Evolutionary conservation across 2,888 invertebrate species (phyloP).

Genomic region (Cephalotes varians): DNA sequence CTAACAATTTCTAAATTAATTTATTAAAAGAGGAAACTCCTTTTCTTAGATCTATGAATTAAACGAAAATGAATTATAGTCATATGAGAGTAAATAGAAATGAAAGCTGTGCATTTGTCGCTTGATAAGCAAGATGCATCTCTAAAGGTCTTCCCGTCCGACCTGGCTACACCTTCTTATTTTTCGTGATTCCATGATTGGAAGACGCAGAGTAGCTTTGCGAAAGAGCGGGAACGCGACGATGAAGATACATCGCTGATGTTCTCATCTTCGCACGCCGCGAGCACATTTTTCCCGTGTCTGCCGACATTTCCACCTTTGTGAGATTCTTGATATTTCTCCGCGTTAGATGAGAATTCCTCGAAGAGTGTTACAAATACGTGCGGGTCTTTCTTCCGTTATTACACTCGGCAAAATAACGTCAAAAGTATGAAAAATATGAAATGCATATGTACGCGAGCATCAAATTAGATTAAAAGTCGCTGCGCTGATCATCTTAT

Average conservation of each 20-base stretch:
- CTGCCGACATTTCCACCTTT: constrained; percentile 36
- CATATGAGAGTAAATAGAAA: constrained; percentile 21
- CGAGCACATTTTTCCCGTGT: constrained; percentile 43
- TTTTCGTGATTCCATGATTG: constrained; percentile 50
- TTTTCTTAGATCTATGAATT: constrained; percentile 16
- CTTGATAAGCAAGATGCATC: constrained; percentile 51
- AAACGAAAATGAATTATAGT: constrained; percentile 24
- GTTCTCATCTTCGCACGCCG: constrained; percentile 41
- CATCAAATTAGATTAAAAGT: constrained; percentile 36
- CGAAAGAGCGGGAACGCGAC: constrained; percentile 45
- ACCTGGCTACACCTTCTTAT: constrained; percentile 35
- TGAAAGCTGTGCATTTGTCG: constrained; percentile 26
- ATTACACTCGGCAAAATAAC: constrained; percentile 38
- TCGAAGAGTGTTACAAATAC: constrained; percentile 41
- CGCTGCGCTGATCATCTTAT: not conserved
- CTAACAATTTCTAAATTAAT: constrained; percentile 2
- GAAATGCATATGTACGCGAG: constrained; percentile 19
- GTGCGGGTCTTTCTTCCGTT: constrained; percentile 25
- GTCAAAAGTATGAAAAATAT: constrained; percentile 21
- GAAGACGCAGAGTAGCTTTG: constrained; percentile 46
- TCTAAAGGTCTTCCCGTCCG: constrained; percentile 2
- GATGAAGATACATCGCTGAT: constrained; percentile 50
- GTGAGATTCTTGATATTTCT: constrained; percentile 43
- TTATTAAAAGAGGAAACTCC: not conserved
- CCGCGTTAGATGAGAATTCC: constrained; percentile 31